These are phyloP conservation scores for Octomys mimax DNA, from an alignment of 2,797 vertebrate species.

Conservation along the genomic window DNA sequence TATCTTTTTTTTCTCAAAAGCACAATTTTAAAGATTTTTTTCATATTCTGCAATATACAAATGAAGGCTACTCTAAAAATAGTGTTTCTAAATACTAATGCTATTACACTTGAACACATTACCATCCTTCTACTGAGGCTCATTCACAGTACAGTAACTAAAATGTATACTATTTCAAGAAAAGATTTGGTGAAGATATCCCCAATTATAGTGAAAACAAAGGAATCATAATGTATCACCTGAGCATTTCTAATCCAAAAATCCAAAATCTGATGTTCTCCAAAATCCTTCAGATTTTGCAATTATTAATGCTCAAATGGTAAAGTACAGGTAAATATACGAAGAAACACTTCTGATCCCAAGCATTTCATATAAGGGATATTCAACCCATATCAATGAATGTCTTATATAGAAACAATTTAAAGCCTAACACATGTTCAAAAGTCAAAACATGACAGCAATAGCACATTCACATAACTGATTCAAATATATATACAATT, in stretches of 20 bases:
- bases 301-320: background rate
- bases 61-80: slow-evolving; percentile 36
- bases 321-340: background rate
- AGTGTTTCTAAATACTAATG: slow-evolving; percentile 42
- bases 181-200: slow-evolving; percentile 25
- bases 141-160: background rate
- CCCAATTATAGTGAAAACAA: slow-evolving; percentile 34
- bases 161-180: slow-evolving; percentile 36
- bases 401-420: slow-evolving; percentile 37
- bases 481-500: slow-evolving; percentile 47
- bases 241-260: background rate
- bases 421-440: slow-evolving; percentile 36
- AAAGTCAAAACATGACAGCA: slow-evolving; percentile 51
- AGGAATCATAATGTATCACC: background rate
- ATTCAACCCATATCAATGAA: background rate
- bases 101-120: slow-evolving; percentile 6
- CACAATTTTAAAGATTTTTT: background rate
- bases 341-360: background rate
- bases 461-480: background rate
- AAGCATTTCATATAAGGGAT: background rate
- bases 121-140: background rate
- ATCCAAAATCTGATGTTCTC: background rate
- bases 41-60: background rate
- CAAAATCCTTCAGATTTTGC: background rate
- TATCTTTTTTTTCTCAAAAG: slow-evolving; percentile 15